Evolutionary conservation across 2,797 vertebrate genomes (phyloP).

Genomic region (Lycodopsis pacificus): DNA sequence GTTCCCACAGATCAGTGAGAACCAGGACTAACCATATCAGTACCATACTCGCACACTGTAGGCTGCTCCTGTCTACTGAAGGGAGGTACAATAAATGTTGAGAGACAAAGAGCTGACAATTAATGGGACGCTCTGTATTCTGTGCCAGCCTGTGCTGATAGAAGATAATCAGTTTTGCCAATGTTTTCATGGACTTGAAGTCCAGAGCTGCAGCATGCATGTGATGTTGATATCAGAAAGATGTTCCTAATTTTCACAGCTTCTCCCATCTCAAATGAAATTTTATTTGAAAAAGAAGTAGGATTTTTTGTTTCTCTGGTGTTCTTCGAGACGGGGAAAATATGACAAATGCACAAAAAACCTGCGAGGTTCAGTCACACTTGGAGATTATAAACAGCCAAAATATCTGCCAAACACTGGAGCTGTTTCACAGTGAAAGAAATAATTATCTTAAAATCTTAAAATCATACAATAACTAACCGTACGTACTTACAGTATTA

Average conservation of each 20-base stretch:
- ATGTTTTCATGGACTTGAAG: conserved; percentile 30
- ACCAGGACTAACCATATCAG: conserved; percentile 62
- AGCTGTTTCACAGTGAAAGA: conserved; percentile 39
- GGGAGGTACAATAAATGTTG: conserved; percentile 48
- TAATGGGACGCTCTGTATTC: conserved; percentile 19
- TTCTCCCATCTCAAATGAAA: conserved; percentile 5
- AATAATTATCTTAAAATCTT: conserved; percentile 49
- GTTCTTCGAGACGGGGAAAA: conserved; percentile 24
- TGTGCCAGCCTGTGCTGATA: conserved; percentile 39
- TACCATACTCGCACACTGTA: conserved; percentile 53
- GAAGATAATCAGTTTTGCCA: conserved; percentile 33
- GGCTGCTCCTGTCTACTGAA: conserved; percentile 58
- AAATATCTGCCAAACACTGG: conserved; percentile 34
- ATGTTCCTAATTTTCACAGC: conserved; percentile 1
- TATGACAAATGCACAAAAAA: conserved; percentile 17
- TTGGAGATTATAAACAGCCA: conserved; percentile 29
- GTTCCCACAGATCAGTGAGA: conserved; percentile 88
- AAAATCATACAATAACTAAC: conserved; percentile 23
- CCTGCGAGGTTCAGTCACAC: conserved; percentile 19
- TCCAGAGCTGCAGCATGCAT: conserved; percentile 39
- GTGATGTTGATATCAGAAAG: conserved; percentile 12
- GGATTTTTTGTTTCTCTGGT: not conserved
- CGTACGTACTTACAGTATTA: conserved; percentile 31
- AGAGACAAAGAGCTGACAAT: conserved; percentile 20
- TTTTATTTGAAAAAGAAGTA: conserved; percentile 17